A percentile compares a stretch with the other conserved stretches of the same genome.
Conservation (phyloP, 1,140 invertebrate species). For the Hermetia illucens region DNA sequence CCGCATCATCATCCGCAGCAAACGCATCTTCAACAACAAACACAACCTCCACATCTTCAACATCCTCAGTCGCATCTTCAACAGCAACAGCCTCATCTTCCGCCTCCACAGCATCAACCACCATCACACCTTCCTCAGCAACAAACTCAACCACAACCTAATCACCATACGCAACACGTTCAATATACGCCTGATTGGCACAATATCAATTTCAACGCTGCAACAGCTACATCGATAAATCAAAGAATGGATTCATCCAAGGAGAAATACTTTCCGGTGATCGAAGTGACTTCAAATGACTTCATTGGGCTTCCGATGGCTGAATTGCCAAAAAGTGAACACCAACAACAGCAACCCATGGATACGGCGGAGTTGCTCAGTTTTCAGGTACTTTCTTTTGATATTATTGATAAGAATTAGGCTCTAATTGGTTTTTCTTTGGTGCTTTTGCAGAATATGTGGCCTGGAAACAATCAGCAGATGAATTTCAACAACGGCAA, state of each 20-base stretch:
- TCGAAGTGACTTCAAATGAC: slow-evolving; percentile 17
- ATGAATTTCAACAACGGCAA: slow-evolving; percentile 8
- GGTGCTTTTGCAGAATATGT: slow-evolving; percentile 15
- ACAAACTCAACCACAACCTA: neutral
- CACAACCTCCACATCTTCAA: neutral
- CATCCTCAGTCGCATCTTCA: neutral
- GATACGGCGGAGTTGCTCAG: slow-evolving; percentile 15
- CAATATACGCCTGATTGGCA: slow-evolving; percentile 1
- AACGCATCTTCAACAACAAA: neutral
- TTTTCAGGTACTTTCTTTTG: slow-evolving; percentile 15
- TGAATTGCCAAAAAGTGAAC: slow-evolving; percentile 3
- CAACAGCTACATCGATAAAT: neutral
- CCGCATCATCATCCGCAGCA: neutral
- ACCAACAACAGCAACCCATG: slow-evolving; percentile 3
- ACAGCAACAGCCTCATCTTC: neutral
- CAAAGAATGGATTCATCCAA: neutral
- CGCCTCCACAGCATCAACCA: neutral
- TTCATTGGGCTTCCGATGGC: slow-evolving; percentile 29
- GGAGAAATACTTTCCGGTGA: slow-evolving; percentile 22
- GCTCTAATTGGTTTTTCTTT: no score
- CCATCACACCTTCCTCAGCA: neutral
- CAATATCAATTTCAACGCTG: neutral
- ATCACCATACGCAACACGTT: neutral
- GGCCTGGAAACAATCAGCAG: slow-evolving; percentile 13
- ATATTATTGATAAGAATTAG: neutral